Conservation (phyloP, 2,113 vertebrate genomes). For the Strigops habroptila region DNA sequence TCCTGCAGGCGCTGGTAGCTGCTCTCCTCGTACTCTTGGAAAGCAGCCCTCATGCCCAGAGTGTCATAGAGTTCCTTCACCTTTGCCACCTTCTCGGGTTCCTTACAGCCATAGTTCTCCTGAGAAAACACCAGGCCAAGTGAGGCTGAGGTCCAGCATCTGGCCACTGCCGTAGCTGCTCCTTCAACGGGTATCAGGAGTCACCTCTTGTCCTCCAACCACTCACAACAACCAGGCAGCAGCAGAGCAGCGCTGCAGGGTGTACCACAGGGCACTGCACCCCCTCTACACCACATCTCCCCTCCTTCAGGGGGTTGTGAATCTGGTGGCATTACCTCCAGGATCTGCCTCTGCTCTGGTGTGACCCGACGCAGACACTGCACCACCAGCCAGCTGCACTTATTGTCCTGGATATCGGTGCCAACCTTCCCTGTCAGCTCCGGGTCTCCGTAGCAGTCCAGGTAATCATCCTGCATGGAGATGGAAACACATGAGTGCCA, state of each 20-base stretch:
- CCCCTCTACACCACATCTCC: not conserved
- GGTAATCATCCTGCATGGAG: constrained; percentile 84
- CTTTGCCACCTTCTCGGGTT: constrained; percentile 78
- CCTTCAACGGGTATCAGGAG: accelerated
- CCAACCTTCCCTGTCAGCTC: constrained; percentile 90
- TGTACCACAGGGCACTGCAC: accelerated
- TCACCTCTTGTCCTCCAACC: no score
- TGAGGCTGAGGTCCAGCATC: not conserved
- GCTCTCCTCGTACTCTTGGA: constrained; percentile 81
- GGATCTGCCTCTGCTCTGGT: constrained; percentile 75
- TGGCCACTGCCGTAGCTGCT: accelerated
- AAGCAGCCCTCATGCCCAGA: constrained; percentile 74
- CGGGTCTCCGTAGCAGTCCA: constrained; percentile 92
- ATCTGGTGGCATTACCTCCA: constrained; percentile 74
- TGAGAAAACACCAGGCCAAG: not conserved
- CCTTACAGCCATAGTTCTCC: constrained; percentile 85
- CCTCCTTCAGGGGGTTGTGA: not conserved
- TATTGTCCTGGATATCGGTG: constrained; percentile 97
- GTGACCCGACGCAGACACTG: constrained; percentile 80
- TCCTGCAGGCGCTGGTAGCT: constrained; percentile 82
- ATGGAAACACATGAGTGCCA: accelerated
- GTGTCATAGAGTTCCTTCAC: constrained; percentile 86
- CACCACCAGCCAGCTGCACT: constrained; percentile 97
- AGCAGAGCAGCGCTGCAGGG: not conserved
- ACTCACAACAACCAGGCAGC: not conserved